These are phyloP conservation scores for Ylistrum balloti DNA, from an alignment of 1,140 invertebrate genomes.

Conservation along the genomic window DNA sequence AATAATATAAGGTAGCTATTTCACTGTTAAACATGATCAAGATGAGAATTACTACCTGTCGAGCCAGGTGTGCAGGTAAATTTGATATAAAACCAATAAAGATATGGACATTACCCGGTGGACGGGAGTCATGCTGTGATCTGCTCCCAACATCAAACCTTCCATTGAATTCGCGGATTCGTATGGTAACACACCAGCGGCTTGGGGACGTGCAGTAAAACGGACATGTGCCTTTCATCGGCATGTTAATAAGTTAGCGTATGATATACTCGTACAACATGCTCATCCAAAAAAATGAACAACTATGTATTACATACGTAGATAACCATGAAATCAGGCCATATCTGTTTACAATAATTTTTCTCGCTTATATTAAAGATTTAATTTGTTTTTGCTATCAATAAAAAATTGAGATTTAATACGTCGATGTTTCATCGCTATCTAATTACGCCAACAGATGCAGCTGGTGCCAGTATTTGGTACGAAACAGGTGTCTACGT, in stretches of 20 bases:
- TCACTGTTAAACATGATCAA: neutral
- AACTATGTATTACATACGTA: neutral
- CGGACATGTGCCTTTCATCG: neutral
- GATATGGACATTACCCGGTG: neutral
- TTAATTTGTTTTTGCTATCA: neutral
- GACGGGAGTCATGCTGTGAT: neutral
- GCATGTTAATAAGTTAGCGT: neutral
- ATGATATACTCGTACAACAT: neutral
- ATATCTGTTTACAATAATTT: neutral
- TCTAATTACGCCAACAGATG: neutral
- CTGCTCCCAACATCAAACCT: neutral
- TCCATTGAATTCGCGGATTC: too few relatives aligned
- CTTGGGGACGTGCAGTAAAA: neutral
- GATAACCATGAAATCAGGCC: neutral
- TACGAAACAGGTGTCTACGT: neutral
- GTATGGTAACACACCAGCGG: neutral
- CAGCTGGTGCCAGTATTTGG: neutral
- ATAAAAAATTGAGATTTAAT: neutral
- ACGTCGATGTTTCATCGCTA: neutral
- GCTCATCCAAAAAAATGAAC: neutral
- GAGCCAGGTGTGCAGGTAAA: neutral
- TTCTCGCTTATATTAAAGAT: neutral
- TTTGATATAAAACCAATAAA: slow-evolving; percentile 16
- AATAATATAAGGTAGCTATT: too few relatives aligned
- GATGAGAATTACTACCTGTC: neutral